Conservation (phyloP, 2,888 invertebrate species). For the Drosophila stalkeri region DNA sequence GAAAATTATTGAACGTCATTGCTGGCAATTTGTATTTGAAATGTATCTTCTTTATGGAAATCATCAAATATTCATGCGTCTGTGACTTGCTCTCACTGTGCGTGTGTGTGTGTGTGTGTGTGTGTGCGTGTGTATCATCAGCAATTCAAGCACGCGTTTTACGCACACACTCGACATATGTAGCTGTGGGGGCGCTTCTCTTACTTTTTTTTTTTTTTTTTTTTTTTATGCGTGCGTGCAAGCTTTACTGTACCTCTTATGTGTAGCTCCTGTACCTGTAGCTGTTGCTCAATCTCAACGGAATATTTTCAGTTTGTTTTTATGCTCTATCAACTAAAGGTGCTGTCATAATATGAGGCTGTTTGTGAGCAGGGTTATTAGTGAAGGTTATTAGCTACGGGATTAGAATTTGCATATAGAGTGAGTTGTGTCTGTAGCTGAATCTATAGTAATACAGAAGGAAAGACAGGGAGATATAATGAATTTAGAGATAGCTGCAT, state of each 20-base stretch:
- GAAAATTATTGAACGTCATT: constrained; percentile 63
- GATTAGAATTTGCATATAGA: not conserved
- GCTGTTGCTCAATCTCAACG: constrained; percentile 32
- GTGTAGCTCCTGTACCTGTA: constrained; percentile 25
- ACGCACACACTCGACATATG: constrained; percentile 19
- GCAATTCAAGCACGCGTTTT: constrained; percentile 68
- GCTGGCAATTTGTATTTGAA: constrained; percentile 52
- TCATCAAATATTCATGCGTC: constrained; percentile 64
- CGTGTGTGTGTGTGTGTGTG: constrained; percentile 13
- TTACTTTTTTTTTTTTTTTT: not conserved
- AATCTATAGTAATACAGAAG: not conserved
- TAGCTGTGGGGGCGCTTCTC: constrained; percentile 1
- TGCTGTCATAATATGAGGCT: too few relatives aligned
- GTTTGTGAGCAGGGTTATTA: not conserved
- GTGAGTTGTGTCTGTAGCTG: not conserved
- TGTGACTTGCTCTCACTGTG: constrained; percentile 16
- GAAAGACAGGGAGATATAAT: not conserved
- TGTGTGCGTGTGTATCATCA: constrained; percentile 50
- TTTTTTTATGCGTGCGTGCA: not conserved
- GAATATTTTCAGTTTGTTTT: constrained; percentile 17
- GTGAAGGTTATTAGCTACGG: not conserved
- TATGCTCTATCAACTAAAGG: not conserved
- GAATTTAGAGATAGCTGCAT: too few relatives aligned
- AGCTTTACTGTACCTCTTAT: constrained; percentile 9
- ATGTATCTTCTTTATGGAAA: constrained; percentile 47